A percentile compares a stretch with the other conserved stretches of the same genome.
Evolutionary conservation across 2,888 invertebrate species (phyloP).

Genomic region (Crocallis elinguaria): DNA sequence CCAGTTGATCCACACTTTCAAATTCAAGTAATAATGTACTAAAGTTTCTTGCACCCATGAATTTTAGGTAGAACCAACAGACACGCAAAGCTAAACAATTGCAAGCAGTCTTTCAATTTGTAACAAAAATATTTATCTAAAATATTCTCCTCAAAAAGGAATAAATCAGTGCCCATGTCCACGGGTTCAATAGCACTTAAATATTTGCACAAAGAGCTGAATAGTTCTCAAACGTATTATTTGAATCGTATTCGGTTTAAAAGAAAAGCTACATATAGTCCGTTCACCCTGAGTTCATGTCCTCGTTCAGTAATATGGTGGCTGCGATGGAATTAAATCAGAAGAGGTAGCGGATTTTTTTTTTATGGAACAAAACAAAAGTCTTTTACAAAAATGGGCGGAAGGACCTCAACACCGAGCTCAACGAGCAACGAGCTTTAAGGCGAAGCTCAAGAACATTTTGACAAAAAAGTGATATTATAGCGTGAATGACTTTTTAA

Average conservation of each 20-base stretch:
- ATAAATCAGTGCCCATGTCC: neutral
- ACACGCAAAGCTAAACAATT: no score
- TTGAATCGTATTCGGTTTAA: constrained; percentile 16
- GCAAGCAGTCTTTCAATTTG: no score
- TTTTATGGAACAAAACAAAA: no score
- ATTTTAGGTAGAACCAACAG: no score
- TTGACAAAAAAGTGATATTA: no score
- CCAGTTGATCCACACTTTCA: no score
- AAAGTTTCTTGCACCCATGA: no score
- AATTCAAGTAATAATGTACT: no score
- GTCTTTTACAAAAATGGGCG: neutral
- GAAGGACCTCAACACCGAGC: no score
- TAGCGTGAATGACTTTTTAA: no score
- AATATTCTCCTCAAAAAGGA: neutral
- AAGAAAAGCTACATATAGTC: constrained; percentile 12
- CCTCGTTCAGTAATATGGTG: constrained; percentile 8
- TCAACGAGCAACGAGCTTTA: no score
- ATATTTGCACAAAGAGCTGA: constrained; percentile 16
- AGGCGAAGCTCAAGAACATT: no score
- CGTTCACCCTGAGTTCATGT: constrained; percentile 25
- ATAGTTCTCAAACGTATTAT: constrained; percentile 24
- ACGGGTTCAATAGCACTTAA: constrained; percentile 10
- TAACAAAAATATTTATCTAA: neutral
- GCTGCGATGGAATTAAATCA: neutral
- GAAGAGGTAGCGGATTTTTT: constrained; percentile 1